These are phyloP conservation scores for Nasalis larvatus DNA, from an alignment of 2,113 vertebrate genomes.

Conservation along the genomic window DNA sequence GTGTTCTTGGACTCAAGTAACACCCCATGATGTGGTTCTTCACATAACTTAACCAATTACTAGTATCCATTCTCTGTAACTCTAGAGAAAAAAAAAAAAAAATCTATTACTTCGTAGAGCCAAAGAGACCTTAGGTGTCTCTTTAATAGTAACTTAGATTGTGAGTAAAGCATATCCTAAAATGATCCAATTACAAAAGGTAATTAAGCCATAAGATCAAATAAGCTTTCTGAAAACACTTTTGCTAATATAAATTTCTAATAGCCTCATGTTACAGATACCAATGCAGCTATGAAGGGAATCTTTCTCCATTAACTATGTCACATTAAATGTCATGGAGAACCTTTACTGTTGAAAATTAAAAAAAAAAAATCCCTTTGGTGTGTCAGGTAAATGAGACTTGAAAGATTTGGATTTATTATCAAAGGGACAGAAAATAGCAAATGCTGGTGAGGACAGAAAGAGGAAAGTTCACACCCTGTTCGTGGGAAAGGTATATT, in stretches of 20 bases:
- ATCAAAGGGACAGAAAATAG: neutral
- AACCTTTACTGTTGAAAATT: neutral
- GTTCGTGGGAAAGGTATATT: neutral
- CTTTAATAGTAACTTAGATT: slow-evolving; percentile 36
- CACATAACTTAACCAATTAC: neutral
- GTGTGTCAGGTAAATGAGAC: neutral
- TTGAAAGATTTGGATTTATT: neutral
- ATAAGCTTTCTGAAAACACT: slow-evolving; percentile 1
- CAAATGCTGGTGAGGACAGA: neutral
- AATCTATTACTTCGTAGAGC: neutral
- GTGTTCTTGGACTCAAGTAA: neutral
- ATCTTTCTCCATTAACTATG: neutral
- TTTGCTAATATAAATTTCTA: neutral
- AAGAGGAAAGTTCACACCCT: neutral
- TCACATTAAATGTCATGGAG: neutral
- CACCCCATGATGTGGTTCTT: neutral
- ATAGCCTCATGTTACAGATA: neutral
- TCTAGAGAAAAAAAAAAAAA: neutral
- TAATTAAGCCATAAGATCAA: neutral
- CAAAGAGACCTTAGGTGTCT: neutral
- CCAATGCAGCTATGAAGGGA: neutral
- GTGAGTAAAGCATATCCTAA: slow-evolving; percentile 21
- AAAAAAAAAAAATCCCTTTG: neutral
- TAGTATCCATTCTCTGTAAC: neutral
- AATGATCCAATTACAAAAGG: neutral